phyloP scores from a whole-genome alignment of 2,113 vertebrate species.

The Mobula birostris region DNA sequence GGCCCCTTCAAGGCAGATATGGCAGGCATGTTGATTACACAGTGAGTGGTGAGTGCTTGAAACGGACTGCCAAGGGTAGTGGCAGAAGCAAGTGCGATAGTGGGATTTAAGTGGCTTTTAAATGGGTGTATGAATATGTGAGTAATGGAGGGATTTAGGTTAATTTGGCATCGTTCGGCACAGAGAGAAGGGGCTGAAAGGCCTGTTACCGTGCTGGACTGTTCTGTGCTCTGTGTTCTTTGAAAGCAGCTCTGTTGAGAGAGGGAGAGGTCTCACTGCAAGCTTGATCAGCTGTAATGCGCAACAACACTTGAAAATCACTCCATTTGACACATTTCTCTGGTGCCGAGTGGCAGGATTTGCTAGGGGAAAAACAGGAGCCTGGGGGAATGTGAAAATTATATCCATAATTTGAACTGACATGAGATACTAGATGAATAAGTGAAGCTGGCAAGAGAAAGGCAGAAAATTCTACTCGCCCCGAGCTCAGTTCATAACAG shows the following conservation, averaged over 20 bases:
- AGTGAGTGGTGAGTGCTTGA: no score
- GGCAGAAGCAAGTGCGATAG: no score
- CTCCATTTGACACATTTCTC: slow-evolving; percentile 56
- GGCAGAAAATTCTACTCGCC: slow-evolving; percentile 35
- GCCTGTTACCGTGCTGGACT: no score
- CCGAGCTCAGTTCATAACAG: slow-evolving; percentile 47
- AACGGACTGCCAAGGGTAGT: no score
- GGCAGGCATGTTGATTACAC: no score
- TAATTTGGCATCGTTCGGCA: no score
- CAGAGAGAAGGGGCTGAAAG: no score
- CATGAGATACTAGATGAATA: slow-evolving; percentile 65
- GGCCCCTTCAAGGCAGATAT: no score
- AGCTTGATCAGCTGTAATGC: slow-evolving; percentile 50
- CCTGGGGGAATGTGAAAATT: slow-evolving; percentile 59
- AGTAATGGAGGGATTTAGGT: no score
- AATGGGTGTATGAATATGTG: no score
- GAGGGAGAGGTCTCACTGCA: slow-evolving; percentile 46
- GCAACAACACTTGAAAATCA: slow-evolving; percentile 50
- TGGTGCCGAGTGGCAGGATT: slow-evolving; percentile 61
- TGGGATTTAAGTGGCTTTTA: no score
- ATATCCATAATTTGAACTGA: slow-evolving; percentile 67
- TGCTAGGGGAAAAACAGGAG: slow-evolving; percentile 63
- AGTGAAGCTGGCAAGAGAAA: slow-evolving; percentile 57
- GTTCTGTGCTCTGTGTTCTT: no score
- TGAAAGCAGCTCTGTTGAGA: slow-evolving; percentile 44